Conservation (phyloP, 2,113 vertebrate species). For the Periophthalmus modestus region DNA sequence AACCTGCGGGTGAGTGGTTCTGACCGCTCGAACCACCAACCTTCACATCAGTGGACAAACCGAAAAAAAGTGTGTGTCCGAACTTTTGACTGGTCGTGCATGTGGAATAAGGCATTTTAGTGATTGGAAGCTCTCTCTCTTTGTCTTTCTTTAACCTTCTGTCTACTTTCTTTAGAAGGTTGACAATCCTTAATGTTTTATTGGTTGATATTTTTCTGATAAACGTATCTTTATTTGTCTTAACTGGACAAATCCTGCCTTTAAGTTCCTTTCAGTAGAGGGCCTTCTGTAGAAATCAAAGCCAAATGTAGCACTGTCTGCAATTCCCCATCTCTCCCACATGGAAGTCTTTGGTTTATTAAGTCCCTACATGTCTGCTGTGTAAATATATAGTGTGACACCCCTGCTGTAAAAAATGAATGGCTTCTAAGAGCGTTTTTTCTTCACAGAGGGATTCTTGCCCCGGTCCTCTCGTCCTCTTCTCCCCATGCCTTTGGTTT, state of each 20-base stretch:
- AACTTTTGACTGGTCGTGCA: too few relatives aligned
- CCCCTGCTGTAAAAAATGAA: conserved; percentile 33
- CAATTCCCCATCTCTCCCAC: conserved; percentile 10
- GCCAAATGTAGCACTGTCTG: conserved; percentile 13
- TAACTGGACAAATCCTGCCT: conserved; percentile 15
- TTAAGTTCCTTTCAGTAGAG: conserved; percentile 11
- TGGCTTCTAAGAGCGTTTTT: conserved; percentile 16
- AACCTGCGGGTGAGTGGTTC: too few relatives aligned
- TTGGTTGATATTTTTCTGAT: neutral
- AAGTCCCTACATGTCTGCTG: conserved; percentile 10
- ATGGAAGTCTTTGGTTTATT: conserved; percentile 17
- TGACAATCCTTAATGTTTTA: neutral
- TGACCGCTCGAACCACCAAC: too few relatives aligned
- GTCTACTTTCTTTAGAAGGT: neutral
- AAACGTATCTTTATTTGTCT: conserved; percentile 20
- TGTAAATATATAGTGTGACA: conserved; percentile 23
- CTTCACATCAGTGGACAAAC: too few relatives aligned
- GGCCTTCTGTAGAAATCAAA: conserved; percentile 6
- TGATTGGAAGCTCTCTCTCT: too few relatives aligned
- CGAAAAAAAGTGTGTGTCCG: too few relatives aligned
- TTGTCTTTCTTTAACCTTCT: too few relatives aligned
- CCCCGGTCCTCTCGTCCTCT: conserved; percentile 18
- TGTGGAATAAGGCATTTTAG: too few relatives aligned
- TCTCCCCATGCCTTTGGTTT: conserved; percentile 31
- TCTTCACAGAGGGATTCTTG: neutral